Base-by-base conservation (phyloP, 2,113 vertebrate species). In the Syngnathus floridae region DNA sequence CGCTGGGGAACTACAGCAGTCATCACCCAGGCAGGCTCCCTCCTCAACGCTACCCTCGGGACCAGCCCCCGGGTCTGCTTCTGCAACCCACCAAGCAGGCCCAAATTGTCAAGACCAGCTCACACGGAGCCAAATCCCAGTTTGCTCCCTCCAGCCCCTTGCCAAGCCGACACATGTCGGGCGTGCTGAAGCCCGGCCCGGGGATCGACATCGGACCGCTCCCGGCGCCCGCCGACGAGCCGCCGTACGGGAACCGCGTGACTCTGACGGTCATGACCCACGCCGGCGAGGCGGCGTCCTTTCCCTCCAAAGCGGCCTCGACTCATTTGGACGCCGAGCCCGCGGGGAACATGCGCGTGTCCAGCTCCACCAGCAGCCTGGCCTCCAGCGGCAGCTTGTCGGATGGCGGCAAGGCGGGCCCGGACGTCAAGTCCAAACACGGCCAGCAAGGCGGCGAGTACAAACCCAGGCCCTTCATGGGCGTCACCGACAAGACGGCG, bases 41-140 rank as follows among this genome's bases (percentile, higher is more conserved):
- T 17, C 84, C 78, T 4, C 84, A 68, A 51, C 90, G 86, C 19
- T 88, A 91, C 19, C 78, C 84, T 26, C 82, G 88, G 41, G 95
- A 97, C 74, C 81, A 84, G 19, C 92, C 91, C 63, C 91, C 95
- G 21, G 95, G 91, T 1, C 57, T 95, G 77, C 72, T 94, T 1
- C 45, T 94, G 77, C 94, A 96, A 84, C 92, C 96, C 45, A 93
- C 91, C 43, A 96, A 93, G 80, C 95, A 98, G 80, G 95, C 97
- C 9, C 97, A 98, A 84, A 99, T 98, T 1, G 93, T 99, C 41
- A 99, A 97, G 88, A 98, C 95, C 60, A 97, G 90, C 72, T 95
- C 95, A 72, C 95, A 96, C 26, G 91, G 88, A 0, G 75, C 72
- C 0, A 97, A 92, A 79, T 57, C 90, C 38, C 93, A 92, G 73